Evolutionary conservation across 2,113 vertebrate species (phyloP).

Genomic region (Sphyrna mokarran): DNA sequence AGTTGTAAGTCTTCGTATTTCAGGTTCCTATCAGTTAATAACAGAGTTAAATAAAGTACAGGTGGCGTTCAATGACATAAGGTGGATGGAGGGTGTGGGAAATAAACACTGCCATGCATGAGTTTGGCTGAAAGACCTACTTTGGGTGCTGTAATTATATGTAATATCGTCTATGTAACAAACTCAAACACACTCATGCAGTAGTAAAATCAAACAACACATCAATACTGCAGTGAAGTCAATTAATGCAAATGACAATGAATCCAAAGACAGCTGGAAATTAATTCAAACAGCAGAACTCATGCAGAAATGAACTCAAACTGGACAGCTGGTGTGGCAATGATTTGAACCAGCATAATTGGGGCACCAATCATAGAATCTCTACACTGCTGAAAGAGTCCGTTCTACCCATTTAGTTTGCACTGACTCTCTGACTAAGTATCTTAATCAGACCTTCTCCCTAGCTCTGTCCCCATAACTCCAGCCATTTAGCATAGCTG

Average conservation of each 20-base stretch:
- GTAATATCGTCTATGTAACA: background rate
- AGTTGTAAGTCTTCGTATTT: background rate
- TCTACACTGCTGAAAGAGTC: too few species aligned
- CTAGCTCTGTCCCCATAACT: too few species aligned
- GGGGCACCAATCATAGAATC: background rate
- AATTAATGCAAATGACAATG: background rate
- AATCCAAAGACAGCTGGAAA: background rate
- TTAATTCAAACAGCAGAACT: background rate
- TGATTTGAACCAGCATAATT: background rate
- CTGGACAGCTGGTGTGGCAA: background rate
- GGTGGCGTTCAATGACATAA: background rate
- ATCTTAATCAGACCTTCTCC: too few species aligned
- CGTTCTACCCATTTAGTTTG: too few species aligned
- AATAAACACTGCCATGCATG: background rate
- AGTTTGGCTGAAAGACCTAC: background rate
- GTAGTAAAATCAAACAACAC: background rate
- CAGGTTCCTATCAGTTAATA: background rate
- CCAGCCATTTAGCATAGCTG: too few species aligned
- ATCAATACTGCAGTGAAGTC: background rate
- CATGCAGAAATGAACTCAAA: background rate
- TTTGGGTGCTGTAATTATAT: background rate
- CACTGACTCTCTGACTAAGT: too few species aligned
- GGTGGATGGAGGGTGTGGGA: background rate
- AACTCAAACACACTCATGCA: background rate
- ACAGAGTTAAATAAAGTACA: background rate